These are phyloP conservation scores for Papilio polyxenes DNA, from an alignment of 1,140 invertebrate genomes.

Conservation along the genomic window DNA sequence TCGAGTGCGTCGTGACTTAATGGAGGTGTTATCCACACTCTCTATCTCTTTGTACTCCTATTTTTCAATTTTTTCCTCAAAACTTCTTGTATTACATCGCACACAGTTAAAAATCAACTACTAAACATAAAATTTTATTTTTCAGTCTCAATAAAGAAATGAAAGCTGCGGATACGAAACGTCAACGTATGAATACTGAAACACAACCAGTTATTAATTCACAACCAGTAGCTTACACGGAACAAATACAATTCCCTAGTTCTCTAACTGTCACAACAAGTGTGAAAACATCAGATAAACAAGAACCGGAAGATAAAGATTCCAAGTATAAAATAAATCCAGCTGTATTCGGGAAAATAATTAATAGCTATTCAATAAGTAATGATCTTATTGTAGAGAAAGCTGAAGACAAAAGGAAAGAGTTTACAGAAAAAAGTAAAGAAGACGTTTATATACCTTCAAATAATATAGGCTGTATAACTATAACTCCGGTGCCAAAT, in stretches of 20 bases:
- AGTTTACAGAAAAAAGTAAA: slow-evolving; percentile 53
- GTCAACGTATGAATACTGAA: slow-evolving; percentile 53
- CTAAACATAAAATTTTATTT: slow-evolving; percentile 39
- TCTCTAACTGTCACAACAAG: slow-evolving; percentile 72
- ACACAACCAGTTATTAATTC: slow-evolving; percentile 44
- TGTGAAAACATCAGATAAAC: slow-evolving; percentile 52
- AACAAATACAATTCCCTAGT: slow-evolving; percentile 70
- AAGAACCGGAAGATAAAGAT: slow-evolving; percentile 47
- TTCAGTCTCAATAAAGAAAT: slow-evolving; percentile 71
- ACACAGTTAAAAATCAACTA: too few species aligned
- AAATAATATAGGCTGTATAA: slow-evolving; percentile 75
- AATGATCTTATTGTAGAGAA: slow-evolving; percentile 66
- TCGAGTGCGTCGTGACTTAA: too few species aligned
- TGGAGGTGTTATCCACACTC: too few species aligned
- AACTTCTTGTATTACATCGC: too few species aligned
- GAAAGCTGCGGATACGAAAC: slow-evolving; percentile 65
- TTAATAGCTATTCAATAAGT: slow-evolving; percentile 54
- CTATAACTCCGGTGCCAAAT: slow-evolving; percentile 67
- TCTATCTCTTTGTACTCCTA: too few species aligned
- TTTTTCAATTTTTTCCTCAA: too few species aligned
- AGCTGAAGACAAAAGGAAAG: slow-evolving; percentile 58
- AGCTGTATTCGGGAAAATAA: slow-evolving; percentile 52
- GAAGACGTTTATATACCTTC: slow-evolving; percentile 67
- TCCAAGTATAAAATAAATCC: slow-evolving; percentile 58
- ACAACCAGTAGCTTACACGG: slow-evolving; percentile 45